Conservation (phyloP, 2,888 invertebrate species). For the Oscheius myriophilus region DNA sequence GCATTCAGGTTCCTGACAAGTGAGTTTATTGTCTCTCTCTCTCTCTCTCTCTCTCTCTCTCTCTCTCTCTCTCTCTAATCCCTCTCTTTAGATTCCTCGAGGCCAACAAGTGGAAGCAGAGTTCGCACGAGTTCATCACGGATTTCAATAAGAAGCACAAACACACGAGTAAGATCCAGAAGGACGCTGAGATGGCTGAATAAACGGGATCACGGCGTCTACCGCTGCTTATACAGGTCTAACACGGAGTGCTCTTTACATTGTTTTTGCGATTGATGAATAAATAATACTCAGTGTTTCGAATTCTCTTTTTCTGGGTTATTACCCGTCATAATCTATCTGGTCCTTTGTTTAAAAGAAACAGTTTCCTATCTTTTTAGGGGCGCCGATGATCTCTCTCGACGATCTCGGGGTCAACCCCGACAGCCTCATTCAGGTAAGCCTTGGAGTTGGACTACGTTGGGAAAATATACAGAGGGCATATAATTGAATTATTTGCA, state of each 20-base stretch:
- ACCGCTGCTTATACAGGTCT: neutral
- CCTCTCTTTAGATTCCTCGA: slow-evolving; percentile 13
- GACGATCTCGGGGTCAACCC: too few relatives aligned
- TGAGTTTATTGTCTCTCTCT: slow-evolving; percentile 21
- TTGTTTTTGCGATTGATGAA: neutral
- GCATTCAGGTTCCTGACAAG: slow-evolving; percentile 43
- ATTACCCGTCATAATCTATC: too few relatives aligned
- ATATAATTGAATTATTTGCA: too few relatives aligned
- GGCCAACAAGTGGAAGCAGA: slow-evolving; percentile 20
- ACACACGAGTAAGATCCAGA: slow-evolving; percentile 40
- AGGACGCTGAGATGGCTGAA: neutral
- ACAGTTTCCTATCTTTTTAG: too few relatives aligned
- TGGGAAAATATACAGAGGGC: too few relatives aligned
- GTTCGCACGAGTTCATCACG: slow-evolving; percentile 55
- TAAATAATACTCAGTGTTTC: too few relatives aligned
- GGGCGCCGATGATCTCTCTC: too few relatives aligned
- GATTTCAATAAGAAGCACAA: slow-evolving; percentile 56
- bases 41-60: neutral
- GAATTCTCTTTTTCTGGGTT: too few relatives aligned
- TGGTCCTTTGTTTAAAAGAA: too few relatives aligned
- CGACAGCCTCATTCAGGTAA: too few relatives aligned
- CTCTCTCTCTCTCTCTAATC: neutral
- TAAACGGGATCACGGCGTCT: neutral
- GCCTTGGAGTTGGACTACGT: too few relatives aligned
- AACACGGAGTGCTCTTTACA: too few relatives aligned